Evolutionary conservation across 2,113 vertebrate genomes (phyloP).

Genomic region (Syrmaticus mikado): DNA sequence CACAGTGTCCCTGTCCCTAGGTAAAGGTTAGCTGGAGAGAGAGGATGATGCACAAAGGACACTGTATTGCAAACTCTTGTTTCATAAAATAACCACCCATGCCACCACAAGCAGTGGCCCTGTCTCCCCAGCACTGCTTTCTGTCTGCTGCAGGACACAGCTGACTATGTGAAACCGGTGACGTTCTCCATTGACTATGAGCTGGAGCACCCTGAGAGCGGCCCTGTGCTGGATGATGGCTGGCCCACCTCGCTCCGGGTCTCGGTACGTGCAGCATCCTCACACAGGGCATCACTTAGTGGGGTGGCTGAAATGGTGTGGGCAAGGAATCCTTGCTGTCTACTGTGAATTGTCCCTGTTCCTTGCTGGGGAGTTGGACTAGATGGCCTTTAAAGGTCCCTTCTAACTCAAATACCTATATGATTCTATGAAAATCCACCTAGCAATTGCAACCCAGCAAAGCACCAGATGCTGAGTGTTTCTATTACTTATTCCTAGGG

Average conservation of each 20-base stretch:
- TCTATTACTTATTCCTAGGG: not conserved
- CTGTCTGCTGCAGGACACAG: conserved; percentile 83
- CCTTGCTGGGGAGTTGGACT: no score
- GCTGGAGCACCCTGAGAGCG: conserved; percentile 77
- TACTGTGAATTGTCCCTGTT: no score
- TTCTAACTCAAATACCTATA: no score
- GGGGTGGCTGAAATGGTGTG: not conserved
- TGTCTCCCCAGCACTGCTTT: fast-evolving
- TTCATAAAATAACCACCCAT: fast-evolving
- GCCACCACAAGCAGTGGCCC: not conserved
- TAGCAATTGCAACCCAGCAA: not conserved
- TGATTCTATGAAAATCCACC: not conserved
- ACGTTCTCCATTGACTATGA: conserved; percentile 86
- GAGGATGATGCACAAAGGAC: not conserved
- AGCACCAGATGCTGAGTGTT: not conserved
- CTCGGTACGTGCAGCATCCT: conserved; percentile 74
- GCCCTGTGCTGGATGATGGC: conserved; percentile 87
- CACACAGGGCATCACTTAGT: not conserved
- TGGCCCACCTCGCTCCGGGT: conserved; percentile 90
- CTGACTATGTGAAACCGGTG: conserved; percentile 93
- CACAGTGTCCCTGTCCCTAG: fast-evolving
- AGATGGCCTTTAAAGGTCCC: no score
- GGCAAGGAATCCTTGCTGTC: no score
- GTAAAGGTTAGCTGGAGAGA: not conserved
- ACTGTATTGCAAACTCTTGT: not conserved